Evolutionary conservation across 2,797 vertebrate genomes (phyloP).

Genomic region (Limosa lapponica): DNA sequence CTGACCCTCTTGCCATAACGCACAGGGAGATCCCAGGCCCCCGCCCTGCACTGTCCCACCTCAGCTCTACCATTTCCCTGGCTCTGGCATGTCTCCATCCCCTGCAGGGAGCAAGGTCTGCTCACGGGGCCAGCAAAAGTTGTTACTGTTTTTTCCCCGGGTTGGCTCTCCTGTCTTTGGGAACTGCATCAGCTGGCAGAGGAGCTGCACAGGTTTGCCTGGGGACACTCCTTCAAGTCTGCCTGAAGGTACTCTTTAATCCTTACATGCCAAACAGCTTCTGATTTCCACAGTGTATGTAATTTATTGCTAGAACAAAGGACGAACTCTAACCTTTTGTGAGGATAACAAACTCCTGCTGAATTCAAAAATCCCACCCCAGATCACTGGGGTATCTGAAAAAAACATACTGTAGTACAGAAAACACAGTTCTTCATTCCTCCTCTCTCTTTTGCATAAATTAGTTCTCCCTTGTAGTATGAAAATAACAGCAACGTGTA

Average conservation of each 20-base stretch:
- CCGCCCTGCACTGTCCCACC: fast-evolving
- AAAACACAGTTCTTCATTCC: constrained; percentile 3
- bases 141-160: neutral
- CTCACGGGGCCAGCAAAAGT: neutral
- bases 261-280: neutral
- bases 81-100: neutral
- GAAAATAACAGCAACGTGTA: constrained; percentile 17
- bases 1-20: fast-evolving
- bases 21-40: neutral
- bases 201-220: neutral
- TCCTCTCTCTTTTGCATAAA: constrained; percentile 20
- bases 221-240: neutral
- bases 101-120: neutral
- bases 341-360: neutral
- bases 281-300: neutral
- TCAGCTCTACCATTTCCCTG: neutral
- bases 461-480: constrained; percentile 28
- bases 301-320: constrained; percentile 22
- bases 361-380: neutral
- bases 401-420: neutral
- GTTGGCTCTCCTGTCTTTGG: neutral
- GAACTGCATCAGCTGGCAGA: neutral
- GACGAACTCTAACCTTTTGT: neutral
- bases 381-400: neutral
- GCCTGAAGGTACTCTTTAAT: neutral